A percentile compares a stretch with the other conserved stretches of the same genome.
Conservation (phyloP, 2,113 vertebrate genomes). For the Burhinus oedicnemus region DNA sequence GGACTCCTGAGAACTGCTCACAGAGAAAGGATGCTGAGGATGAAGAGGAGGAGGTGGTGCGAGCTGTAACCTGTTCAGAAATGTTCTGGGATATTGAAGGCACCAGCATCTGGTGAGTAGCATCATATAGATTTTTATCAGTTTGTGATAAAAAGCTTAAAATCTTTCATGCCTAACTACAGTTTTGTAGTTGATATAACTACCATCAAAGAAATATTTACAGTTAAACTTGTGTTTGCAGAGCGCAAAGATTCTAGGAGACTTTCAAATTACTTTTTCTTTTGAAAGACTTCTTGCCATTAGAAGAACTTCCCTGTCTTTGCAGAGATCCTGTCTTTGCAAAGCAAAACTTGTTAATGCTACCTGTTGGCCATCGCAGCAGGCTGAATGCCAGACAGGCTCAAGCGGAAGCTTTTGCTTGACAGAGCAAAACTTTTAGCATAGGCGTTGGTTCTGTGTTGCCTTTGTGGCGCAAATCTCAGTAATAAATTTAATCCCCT, state of each 20-base stretch:
- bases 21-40: neutral
- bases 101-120: neutral
- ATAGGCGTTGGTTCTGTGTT: neutral
- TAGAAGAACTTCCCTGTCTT: neutral
- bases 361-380: neutral
- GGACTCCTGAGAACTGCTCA: neutral
- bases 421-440: neutral
- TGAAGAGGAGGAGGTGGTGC: neutral
- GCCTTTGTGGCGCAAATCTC: neutral
- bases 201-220: neutral
- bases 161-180: neutral
- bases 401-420: neutral
- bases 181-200: neutral
- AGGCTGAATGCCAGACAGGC: neutral
- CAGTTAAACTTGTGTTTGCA: neutral
- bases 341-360: no score
- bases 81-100: neutral
- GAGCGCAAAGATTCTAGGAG: neutral
- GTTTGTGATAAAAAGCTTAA: neutral
- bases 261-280: neutral
- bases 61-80: neutral
- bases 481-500: neutral
- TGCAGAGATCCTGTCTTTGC: neutral
- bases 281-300: neutral
- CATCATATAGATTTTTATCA: neutral